Evolutionary conservation across 2,113 vertebrate genomes (phyloP), one percentile per base, ranked within the genome.

Genomic region (Spea bombifrons): DNA sequence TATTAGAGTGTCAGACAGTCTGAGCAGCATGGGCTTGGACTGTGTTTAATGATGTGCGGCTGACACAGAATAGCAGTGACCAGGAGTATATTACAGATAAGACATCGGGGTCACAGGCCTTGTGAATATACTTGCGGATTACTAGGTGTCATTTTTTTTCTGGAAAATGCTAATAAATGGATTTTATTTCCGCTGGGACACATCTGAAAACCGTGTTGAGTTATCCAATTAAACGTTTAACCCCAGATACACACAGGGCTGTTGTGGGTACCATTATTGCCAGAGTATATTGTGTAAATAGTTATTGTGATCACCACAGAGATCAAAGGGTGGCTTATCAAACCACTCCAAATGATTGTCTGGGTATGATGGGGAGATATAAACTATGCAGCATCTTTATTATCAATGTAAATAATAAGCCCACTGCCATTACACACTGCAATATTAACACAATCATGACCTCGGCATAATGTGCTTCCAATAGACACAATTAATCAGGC

Each of bases 1-100:
- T 91, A 93, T 94, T 94, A 92, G 93, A 91, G 92, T 91, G 91
- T 91, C 87, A 91, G 88, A 89, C 88, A 87, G 86, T 85, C 90
- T 88, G 88, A 87, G 83, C 87, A 85, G 84, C 86, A 69, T 80
- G n/a, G 45, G 86, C 76, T 82, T 81, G 82, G 82, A 84, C 90
- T 89, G 81, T 66, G 87, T 88, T 88, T 95, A 95, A 96, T 92
- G 92, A 95, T 91, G 90, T 89, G 89, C 89, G 86, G 89, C 86
- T 88, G 85, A 90, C 76, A 88, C 78, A 83, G 82, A 83, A 84
- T 84, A 83, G 86, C 88, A 94, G 87, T 92, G 92, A 88, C 86
- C 85, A 84, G 10, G 49, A 61, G 85, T 87, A 86, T 83, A 88
- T 87, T 87, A 86, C 85, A 89, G 83, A 90, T 89, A 86, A 87